Conservation (phyloP, 1,140 invertebrate species). For the Bradynema listronoti region DNA sequence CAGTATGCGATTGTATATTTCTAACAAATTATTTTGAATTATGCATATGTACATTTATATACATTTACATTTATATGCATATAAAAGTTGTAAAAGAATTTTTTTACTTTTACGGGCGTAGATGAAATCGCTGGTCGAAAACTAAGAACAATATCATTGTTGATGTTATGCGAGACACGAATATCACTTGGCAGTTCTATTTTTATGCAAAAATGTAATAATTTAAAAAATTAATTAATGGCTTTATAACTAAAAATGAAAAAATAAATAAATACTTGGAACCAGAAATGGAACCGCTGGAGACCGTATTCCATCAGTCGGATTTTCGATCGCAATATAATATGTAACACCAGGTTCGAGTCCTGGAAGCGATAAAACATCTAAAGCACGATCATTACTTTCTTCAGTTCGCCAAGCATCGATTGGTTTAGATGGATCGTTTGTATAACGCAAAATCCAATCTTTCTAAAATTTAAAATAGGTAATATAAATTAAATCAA, state of each 20-base stretch:
- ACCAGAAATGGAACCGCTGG: constrained; percentile 46
- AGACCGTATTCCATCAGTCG: constrained; percentile 47
- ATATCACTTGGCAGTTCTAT: constrained; percentile 46
- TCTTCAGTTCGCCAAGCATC: constrained; percentile 44
- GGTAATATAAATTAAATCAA: neutral
- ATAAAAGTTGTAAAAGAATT: neutral
- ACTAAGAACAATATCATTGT: constrained; percentile 54
- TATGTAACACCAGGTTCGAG: constrained; percentile 46
- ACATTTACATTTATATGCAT: neutral
- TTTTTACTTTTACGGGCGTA: constrained; percentile 32
- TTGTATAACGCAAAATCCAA: constrained; percentile 50
- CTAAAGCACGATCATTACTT: constrained; percentile 42
- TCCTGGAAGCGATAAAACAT: constrained; percentile 25
- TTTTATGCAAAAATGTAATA: neutral
- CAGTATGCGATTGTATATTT: constrained; percentile 36
- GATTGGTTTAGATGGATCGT: constrained; percentile 46
- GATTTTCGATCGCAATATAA: constrained; percentile 51
- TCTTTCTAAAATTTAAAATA: constrained; percentile 38
- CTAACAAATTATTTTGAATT: no score
- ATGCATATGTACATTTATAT: no score
- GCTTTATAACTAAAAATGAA: neutral
- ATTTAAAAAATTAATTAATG: neutral
- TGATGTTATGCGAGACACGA: constrained; percentile 53
- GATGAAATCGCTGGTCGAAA: constrained; percentile 52
- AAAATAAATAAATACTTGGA: constrained; percentile 38